These are phyloP conservation scores for Allolobophora icterica DNA, from an alignment of 2,888 invertebrate genomes.

Conservation along the genomic window DNA sequence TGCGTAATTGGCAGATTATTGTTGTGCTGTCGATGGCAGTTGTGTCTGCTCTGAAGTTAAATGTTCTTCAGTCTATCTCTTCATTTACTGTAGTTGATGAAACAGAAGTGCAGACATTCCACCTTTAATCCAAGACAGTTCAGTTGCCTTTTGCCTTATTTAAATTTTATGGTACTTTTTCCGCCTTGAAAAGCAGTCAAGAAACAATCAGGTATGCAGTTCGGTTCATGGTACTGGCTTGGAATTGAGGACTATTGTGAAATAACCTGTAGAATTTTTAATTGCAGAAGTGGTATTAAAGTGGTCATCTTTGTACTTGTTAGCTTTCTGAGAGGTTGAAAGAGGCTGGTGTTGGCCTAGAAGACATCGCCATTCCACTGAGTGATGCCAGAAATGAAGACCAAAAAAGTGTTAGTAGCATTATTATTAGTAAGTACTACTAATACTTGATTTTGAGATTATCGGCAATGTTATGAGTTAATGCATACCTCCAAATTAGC, in stretches of 20 bases:
- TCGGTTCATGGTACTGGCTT: not conserved
- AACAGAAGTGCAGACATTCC: too few species aligned
- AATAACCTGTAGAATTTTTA: not conserved
- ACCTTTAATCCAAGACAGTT: not conserved
- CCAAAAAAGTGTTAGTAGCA: not conserved
- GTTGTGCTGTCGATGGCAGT: not conserved
- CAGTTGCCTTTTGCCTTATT: not conserved
- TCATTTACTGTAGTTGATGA: too few species aligned
- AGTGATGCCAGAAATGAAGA: not conserved
- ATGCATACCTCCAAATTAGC: not conserved
- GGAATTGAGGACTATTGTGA: not conserved
- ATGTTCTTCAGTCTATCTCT: too few species aligned
- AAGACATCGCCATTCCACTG: not conserved
- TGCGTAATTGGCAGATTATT: not conserved
- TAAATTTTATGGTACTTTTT: not conserved
- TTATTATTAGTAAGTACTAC: not conserved
- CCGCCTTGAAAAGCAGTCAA: not conserved
- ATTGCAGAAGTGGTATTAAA: not conserved
- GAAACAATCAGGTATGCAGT: not conserved
- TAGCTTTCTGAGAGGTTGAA: slow-evolving; percentile 22
- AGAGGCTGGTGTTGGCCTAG: not conserved
- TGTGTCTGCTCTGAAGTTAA: not conserved
- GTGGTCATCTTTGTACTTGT: not conserved
- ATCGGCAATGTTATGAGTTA: not conserved
- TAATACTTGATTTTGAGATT: not conserved